Evolutionary conservation across 2,113 vertebrate species (phyloP).

Genomic region (Accipiter virgatus): DNA sequence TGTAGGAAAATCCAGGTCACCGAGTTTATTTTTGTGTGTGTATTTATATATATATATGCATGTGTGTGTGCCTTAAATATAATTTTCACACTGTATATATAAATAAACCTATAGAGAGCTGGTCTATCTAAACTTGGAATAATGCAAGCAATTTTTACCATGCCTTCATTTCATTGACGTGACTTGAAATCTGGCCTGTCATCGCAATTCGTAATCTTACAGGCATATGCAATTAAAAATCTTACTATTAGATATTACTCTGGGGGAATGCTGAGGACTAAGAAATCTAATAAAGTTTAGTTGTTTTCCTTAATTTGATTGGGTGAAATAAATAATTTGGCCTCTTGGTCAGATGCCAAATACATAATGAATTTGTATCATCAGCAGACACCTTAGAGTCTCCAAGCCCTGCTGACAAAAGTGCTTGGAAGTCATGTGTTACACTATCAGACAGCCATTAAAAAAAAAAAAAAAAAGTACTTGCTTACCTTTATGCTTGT

Average conservation of each 20-base stretch:
- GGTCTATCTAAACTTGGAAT: background rate
- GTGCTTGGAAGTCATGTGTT: background rate
- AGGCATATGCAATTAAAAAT: slow-evolving; percentile 13
- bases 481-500: background rate
- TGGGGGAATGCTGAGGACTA: background rate
- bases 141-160: background rate
- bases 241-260: background rate
- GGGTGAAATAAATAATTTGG: background rate
- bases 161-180: background rate
- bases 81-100: background rate
- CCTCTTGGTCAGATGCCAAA: slow-evolving; percentile 7
- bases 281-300: slow-evolving; percentile 11
- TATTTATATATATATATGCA: background rate
- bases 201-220: background rate
- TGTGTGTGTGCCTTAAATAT: background rate
- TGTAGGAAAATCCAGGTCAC: background rate
- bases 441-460: background rate
- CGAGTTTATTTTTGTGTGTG: background rate
- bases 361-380: background rate
- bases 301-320: slow-evolving; percentile 49
- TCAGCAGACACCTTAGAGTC: background rate
- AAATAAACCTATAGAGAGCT: background rate
- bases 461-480: background rate
- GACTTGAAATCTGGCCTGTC: slow-evolving; percentile 9
- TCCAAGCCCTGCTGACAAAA: background rate